Percentiles rank a stretch among this genome's conserved stretches.
Conservation (phyloP, 2,888 invertebrate genomes). For the Sarcophaga caerulescens region DNA sequence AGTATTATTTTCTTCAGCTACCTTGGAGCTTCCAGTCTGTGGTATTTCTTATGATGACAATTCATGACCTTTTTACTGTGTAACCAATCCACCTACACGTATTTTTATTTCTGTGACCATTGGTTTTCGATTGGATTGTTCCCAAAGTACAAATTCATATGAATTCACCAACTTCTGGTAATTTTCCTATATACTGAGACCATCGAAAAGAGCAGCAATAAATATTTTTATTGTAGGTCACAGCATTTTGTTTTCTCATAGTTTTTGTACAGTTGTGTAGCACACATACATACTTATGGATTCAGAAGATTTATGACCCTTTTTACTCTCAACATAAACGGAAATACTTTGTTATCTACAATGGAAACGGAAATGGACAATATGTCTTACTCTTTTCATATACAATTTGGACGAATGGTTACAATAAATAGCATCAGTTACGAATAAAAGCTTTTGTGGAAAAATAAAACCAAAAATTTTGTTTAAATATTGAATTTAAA, state of each 20-base stretch:
- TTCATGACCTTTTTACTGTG: too few species aligned
- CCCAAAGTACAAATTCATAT: too few species aligned
- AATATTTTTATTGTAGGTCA: constrained; percentile 19
- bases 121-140: too few species aligned
- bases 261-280: not conserved
- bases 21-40: too few species aligned
- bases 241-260: not conserved
- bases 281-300: not conserved
- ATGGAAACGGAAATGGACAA: constrained; percentile 43
- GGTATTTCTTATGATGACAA: too few species aligned
- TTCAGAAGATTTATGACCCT: not conserved
- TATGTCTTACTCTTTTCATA: constrained; percentile 25
- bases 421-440: not conserved
- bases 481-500: too few species aligned
- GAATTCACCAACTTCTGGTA: too few species aligned
- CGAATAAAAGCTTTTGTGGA: not conserved
- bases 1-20: too few species aligned
- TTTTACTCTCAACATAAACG: not conserved
- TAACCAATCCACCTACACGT: too few species aligned
- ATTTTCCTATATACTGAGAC: not conserved
- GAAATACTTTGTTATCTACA: constrained; percentile 11
- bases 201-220: not conserved
- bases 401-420: not conserved
- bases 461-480: not conserved
- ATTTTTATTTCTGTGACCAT: too few species aligned